Conservation (phyloP, 53 echinoderm and acorn worm species). For the Temnopleurus reevesii region DNA sequence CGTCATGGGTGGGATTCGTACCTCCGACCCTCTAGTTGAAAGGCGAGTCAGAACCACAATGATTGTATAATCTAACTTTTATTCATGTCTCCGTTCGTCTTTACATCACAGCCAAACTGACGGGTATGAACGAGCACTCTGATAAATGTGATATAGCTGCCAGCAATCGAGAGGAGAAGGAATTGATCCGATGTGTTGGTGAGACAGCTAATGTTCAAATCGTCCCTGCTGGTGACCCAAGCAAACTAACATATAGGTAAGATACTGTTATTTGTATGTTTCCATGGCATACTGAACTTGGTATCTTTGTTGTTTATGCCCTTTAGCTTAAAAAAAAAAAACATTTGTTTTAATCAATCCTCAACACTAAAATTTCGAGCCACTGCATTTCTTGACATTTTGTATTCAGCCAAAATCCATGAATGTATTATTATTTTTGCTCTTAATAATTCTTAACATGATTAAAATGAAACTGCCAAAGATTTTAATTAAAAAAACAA, state of each 20-base stretch:
- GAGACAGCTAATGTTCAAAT: slow-evolving; percentile 93
- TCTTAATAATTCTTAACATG: no score
- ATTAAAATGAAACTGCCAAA: no score
- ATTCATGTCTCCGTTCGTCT: neutral
- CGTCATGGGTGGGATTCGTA: no score
- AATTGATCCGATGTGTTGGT: slow-evolving; percentile 69
- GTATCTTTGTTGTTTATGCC: no score
- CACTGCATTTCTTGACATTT: no score
- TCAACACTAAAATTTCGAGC: no score
- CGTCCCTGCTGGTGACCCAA: slow-evolving; percentile 86
- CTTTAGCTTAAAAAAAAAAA: no score
- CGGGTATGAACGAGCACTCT: slow-evolving; percentile 92
- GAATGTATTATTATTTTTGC: no score
- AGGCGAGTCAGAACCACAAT: neutral
- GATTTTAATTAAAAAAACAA: no score
- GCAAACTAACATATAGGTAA: slow-evolving; percentile 58
- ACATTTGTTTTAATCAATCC: no score
- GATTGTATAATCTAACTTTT: neutral
- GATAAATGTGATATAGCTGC: slow-evolving; percentile 78
- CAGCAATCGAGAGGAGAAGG: slow-evolving; percentile 64
- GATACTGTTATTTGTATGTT: neutral
- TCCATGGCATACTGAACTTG: neutral
- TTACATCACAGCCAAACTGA: slow-evolving; percentile 77
- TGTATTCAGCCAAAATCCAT: no score
- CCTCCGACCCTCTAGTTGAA: no score